Base-by-base conservation (phyloP, 30 jellyfish, hydroid and myxozoan species). In the Hydra vulgaris region DNA sequence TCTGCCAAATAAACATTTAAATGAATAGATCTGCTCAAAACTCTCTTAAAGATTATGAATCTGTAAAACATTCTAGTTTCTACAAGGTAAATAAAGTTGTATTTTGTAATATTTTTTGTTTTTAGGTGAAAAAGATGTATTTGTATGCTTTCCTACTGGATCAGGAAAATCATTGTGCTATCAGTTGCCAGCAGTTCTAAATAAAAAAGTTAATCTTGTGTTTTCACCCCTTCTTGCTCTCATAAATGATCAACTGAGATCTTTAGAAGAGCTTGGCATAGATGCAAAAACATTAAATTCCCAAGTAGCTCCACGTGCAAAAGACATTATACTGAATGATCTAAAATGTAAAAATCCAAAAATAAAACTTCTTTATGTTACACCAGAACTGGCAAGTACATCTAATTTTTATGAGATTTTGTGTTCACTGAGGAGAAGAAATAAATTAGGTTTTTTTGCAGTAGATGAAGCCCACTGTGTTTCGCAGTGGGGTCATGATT, bases 391-490 rank as follows among this genome's bases (percentile, higher is more conserved):
- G 21, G 97, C 97, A 4, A 88, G 92, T 8, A 85, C 96, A 61
- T 86, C 80, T 7, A 77, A 76, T 79, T 87, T 93, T 79, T 77
- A 81, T 25, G 68, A 76, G 18, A 54, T 87, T 61, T 79, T 92
- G 74, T 18, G 20, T 22, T 70, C 86, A 18, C 52, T 88, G 70
- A 79, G 70, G 68, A 80, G 21, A 23, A 84, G 86, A 70, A 72
- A 80, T 18, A 54, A 73, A 80, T 81, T 94, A 12, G 81, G 94
- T 27, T 88, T 55, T 74, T 88, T 94, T 79, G 95, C 86, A 40
- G 95, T 94, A 25, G 99, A 94, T 80, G 99, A 94, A 75, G 99
- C 99, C 5, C 99, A 94, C 79, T 94, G 99, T 78, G 95, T 94
- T 7, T 88, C 97, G 21, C 96, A 84, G 25, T 94, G 99, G 99